Evolutionary conservation across 2,113 vertebrate species (phyloP).

Genomic region (Nycticorax nycticorax): DNA sequence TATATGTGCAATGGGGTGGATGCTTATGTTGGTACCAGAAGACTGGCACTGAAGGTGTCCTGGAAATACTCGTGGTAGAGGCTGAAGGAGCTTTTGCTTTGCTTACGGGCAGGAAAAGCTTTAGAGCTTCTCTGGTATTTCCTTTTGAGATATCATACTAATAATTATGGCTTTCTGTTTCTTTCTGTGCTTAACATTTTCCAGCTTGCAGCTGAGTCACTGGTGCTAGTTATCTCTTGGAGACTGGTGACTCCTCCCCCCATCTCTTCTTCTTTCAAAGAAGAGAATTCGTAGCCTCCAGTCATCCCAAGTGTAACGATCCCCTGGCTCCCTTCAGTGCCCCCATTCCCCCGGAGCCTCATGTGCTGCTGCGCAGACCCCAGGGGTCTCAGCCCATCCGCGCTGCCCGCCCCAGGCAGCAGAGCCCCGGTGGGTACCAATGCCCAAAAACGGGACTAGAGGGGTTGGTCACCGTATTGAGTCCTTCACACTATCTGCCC

Average conservation of each 20-base stretch:
- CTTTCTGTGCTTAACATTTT: not conserved
- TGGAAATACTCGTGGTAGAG: not conserved
- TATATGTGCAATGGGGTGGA: not conserved
- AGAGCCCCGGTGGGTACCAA: rapidly evolving
- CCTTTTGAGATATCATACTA: not conserved
- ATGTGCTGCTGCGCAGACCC: not conserved
- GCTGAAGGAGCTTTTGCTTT: not conserved
- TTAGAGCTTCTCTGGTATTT: not conserved
- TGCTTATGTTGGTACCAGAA: not conserved
- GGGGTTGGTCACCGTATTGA: rapidly evolving
- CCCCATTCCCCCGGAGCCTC: rapidly evolving
- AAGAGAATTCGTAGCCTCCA: not conserved
- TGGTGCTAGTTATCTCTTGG: not conserved
- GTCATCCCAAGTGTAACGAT: not conserved
- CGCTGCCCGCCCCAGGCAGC: rapidly evolving
- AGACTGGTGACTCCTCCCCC: not conserved
- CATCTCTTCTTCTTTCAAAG: not conserved
- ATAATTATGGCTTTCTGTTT: not conserved
- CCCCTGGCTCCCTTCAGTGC: not conserved
- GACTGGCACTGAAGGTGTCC: not conserved
- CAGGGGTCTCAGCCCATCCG: rapidly evolving
- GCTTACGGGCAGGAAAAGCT: not conserved
- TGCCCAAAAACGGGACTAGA: not conserved
- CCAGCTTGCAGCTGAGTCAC: not conserved
- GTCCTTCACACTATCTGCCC: not conserved